Evolutionary conservation across 2,888 invertebrate genomes (phyloP).

Genomic region (Volucella inflata): DNA sequence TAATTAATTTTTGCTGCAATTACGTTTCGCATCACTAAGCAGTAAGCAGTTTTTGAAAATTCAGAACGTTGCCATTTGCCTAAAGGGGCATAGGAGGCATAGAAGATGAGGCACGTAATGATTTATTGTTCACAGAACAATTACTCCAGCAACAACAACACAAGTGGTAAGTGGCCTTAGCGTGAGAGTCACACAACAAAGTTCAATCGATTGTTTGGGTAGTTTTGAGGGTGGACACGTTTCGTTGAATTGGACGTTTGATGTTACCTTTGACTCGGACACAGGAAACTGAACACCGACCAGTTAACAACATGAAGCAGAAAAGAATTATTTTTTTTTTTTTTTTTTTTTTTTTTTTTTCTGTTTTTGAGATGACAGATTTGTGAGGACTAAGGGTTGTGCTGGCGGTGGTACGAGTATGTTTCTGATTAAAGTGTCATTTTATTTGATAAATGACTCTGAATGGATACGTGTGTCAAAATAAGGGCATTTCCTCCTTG

Average conservation of each 20-base stretch:
- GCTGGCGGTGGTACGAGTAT: conserved; percentile 30
- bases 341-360: too few species aligned
- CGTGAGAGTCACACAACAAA: conserved; percentile 37
- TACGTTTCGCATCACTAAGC: not conserved
- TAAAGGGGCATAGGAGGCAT: not conserved
- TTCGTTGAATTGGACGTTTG: conserved; percentile 34
- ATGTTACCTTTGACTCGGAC: conserved; percentile 39
- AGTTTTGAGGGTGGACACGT: conserved; percentile 42
- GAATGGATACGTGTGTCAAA: conserved; percentile 22
- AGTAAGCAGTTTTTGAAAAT: not conserved
- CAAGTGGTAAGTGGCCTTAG: conserved; percentile 38
- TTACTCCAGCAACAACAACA: conserved; percentile 5
- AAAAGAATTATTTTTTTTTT: not conserved
- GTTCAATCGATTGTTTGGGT: conserved; percentile 51
- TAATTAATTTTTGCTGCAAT: conserved; percentile 19
- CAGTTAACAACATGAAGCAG: too few species aligned
- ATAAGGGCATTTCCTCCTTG: not conserved
- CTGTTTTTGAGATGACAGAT: conserved; percentile 48
- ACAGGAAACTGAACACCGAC: not conserved
- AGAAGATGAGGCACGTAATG: conserved; percentile 26
- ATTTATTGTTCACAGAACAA: conserved; percentile 34
- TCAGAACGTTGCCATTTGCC: not conserved
- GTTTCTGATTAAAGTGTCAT: conserved; percentile 52
- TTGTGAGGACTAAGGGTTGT: conserved; percentile 26
- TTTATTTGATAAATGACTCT: conserved; percentile 42